These are phyloP conservation scores for Plecturocebus donacophilus DNA, from an alignment of 2,113 vertebrate species.

Conservation along the genomic window DNA sequence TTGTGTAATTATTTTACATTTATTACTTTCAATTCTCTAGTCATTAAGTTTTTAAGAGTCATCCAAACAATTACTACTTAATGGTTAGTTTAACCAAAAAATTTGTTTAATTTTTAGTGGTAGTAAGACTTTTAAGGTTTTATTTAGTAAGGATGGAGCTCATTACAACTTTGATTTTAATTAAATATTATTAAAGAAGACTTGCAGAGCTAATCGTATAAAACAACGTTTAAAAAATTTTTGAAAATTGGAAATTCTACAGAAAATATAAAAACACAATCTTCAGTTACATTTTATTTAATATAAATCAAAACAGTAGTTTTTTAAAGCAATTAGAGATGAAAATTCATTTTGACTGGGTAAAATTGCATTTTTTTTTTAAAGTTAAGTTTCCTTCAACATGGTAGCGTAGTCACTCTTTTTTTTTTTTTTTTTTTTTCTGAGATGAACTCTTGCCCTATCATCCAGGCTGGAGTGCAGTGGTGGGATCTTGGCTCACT, in stretches of 20 bases:
- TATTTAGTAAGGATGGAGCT: background rate
- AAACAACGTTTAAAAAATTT: background rate
- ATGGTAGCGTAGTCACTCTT: background rate
- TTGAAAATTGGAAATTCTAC: background rate
- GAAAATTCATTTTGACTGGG: background rate
- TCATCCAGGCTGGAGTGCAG: no score
- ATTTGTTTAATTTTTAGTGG: background rate
- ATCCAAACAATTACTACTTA: background rate
- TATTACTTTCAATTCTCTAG: background rate
- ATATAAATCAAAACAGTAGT: background rate
- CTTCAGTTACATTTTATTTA: background rate
- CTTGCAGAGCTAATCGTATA: background rate
- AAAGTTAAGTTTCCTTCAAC: background rate
- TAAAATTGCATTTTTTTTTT: background rate
- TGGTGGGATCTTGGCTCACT: no score
- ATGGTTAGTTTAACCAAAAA: background rate
- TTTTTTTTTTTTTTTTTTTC: no score
- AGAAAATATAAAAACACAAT: background rate
- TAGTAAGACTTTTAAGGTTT: background rate
- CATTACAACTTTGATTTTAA: background rate
- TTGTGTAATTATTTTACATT: background rate
- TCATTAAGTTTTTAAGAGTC: background rate
- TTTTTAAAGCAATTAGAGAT: background rate
- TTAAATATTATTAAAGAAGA: background rate
- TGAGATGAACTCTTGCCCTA: no score